Conservation (phyloP, 2,113 vertebrate genomes). For the Erythrocercus mccallii region DNA sequence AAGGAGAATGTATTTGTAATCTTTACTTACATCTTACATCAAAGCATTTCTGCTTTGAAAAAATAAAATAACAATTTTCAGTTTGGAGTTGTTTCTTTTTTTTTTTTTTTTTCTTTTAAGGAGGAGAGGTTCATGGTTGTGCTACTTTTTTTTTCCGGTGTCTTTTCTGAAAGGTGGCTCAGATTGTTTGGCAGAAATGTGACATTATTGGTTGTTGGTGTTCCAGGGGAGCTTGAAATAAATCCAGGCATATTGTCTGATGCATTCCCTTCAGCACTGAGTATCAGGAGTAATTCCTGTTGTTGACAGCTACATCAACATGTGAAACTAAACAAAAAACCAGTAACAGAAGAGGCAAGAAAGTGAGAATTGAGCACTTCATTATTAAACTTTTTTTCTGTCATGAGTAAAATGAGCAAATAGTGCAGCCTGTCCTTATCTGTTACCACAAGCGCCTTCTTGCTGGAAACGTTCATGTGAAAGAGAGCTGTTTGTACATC, state of each 20-base stretch:
- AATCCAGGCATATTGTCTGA: neutral
- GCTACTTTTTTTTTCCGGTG: neutral
- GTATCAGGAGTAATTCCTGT: neutral
- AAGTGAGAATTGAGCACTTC: neutral
- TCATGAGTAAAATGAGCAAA: neutral
- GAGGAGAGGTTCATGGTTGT: neutral
- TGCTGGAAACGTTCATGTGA: accelerated
- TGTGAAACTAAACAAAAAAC: neutral
- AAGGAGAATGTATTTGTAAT: neutral
- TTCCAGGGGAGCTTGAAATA: neutral
- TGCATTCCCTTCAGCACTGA: neutral
- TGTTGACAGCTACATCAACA: neutral
- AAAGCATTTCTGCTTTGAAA: neutral
- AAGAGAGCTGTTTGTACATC: neutral
- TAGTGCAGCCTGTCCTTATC: neutral
- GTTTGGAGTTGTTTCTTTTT: neutral
- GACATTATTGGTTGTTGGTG: neutral
- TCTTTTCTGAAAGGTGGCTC: neutral
- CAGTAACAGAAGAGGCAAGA: neutral
- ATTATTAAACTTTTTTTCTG: neutral
- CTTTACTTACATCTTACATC: neutral
- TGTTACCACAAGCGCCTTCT: neutral
- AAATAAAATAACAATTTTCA: neutral
- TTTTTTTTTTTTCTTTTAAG: neutral
- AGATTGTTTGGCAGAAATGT: neutral